A percentile compares a stretch with the other conserved stretches of the same genome.
Conservation (phyloP, 2,888 invertebrate species). For the Chrysodeixis includens region DNA sequence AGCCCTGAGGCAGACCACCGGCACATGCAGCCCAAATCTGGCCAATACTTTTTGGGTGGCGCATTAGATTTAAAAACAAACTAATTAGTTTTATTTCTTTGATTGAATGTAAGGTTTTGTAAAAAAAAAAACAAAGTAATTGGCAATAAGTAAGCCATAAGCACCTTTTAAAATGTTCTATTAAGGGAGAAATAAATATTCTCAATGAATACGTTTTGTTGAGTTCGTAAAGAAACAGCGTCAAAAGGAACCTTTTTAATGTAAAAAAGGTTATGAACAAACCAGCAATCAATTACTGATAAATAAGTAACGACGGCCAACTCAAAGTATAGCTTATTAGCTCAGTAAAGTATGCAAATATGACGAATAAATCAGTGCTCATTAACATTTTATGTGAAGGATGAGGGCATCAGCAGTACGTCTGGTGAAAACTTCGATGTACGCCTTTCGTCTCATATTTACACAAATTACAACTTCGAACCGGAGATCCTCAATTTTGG, state of each 20-base stretch:
- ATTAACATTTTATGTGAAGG: conserved; percentile 32
- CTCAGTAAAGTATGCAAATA: conserved; percentile 44
- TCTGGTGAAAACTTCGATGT: conserved; percentile 11
- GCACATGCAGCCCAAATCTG: conserved; percentile 18
- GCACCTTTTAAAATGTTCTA: too few species aligned
- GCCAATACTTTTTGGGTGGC: conserved; percentile 32
- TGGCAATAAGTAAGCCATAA: too few species aligned
- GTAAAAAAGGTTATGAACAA: background rate
- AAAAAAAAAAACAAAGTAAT: background rate
- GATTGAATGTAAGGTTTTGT: background rate
- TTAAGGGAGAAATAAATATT: too few species aligned
- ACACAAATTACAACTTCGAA: conserved; percentile 63
- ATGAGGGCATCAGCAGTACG: conserved; percentile 10
- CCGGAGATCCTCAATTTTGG: conserved; percentile 73
- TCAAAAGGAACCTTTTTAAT: background rate
- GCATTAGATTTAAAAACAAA: conserved; percentile 42
- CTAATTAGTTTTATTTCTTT: background rate
- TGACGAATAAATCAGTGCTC: conserved; percentile 26
- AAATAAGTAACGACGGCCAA: conserved; percentile 20
- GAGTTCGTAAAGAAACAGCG: background rate
- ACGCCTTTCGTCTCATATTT: conserved; percentile 43
- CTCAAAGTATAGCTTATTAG: conserved; percentile 29
- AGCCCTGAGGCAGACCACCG: conserved; percentile 62
- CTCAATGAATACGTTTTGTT: too few species aligned
- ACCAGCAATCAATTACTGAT: conserved; percentile 26